phyloP scores from a whole-genome alignment of 1,140 invertebrate species.

The Ceratina australensis region DNA sequence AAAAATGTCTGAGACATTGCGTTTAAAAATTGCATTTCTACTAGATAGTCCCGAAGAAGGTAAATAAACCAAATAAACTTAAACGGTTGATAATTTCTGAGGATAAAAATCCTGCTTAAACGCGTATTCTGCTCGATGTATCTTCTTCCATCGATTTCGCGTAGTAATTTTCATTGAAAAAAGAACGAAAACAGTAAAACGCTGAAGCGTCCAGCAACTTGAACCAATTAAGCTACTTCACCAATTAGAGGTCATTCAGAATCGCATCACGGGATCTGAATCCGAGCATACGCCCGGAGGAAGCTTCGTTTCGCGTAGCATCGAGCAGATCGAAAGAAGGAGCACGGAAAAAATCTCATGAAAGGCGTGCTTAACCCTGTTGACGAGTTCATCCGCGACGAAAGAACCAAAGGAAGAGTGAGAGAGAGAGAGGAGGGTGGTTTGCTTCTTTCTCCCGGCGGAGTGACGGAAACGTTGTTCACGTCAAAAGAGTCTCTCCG shows the following conservation, averaged over 20 bases:
- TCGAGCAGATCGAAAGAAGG: conserved; percentile 13
- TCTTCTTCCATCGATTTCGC: neutral
- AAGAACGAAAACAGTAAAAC: too few species aligned
- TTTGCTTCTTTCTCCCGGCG: neutral
- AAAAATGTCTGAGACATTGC: too few species aligned
- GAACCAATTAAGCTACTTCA: conserved; percentile 29
- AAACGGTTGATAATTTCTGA: too few species aligned
- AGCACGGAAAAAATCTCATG: conserved; percentile 15
- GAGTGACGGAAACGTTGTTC: conserved; percentile 13
- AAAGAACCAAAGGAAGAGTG: neutral
- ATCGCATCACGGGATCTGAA: neutral
- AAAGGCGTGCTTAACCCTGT: conserved; percentile 40
- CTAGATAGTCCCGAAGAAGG: too few species aligned
- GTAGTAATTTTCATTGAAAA: neutral
- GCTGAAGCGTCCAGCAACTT: conserved; percentile 32
- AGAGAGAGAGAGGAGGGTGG: neutral
- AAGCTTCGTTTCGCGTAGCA: conserved; percentile 38
- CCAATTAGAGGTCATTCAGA: conserved; percentile 37
- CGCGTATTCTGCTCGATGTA: neutral
- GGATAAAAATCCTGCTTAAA: too few species aligned
- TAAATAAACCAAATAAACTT: too few species aligned
- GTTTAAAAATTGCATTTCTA: too few species aligned
- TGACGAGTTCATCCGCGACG: conserved; percentile 37
- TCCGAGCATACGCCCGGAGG: conserved; percentile 4
- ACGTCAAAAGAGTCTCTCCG: conserved; percentile 15